phyloP scores from a whole-genome alignment of 2,797 vertebrate genomes.

The Chromis chromis region DNA sequence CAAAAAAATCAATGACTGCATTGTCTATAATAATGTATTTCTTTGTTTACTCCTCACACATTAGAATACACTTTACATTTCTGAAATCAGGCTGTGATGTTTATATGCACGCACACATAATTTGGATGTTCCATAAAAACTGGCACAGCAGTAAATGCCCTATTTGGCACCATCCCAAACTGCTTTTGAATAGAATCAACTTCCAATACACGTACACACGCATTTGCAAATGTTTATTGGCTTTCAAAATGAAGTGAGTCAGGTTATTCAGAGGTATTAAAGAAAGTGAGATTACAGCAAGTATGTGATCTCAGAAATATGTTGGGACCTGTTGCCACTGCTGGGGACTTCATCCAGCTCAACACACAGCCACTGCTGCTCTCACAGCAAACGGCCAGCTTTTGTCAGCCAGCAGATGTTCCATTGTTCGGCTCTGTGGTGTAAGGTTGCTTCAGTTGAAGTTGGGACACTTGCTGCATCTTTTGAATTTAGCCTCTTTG shows the following conservation, averaged over 20 bases:
- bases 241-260: constrained; percentile 6
- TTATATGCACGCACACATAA: neutral
- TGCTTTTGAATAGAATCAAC: neutral
- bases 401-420: constrained; percentile 82
- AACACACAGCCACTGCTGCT: constrained; percentile 38
- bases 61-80: neutral
- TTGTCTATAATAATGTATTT: no score
- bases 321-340: constrained; percentile 58
- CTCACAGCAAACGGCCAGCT: constrained; percentile 48
- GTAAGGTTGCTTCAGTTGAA: constrained; percentile 80
- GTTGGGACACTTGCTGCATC: constrained; percentile 82
- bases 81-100: neutral
- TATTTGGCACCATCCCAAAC: neutral
- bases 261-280: neutral
- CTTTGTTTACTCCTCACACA: no score
- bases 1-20: no score
- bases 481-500: constrained; percentile 81
- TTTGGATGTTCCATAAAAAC: neutral
- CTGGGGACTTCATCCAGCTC: constrained; percentile 16
- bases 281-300: neutral
- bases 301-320: constrained; percentile 17
- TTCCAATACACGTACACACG: neutral
- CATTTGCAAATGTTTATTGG: neutral
- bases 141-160: neutral
- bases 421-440: constrained; percentile 74